phyloP scores from a whole-genome alignment of 2,797 vertebrate genomes.

The Mus spretus region DNA sequence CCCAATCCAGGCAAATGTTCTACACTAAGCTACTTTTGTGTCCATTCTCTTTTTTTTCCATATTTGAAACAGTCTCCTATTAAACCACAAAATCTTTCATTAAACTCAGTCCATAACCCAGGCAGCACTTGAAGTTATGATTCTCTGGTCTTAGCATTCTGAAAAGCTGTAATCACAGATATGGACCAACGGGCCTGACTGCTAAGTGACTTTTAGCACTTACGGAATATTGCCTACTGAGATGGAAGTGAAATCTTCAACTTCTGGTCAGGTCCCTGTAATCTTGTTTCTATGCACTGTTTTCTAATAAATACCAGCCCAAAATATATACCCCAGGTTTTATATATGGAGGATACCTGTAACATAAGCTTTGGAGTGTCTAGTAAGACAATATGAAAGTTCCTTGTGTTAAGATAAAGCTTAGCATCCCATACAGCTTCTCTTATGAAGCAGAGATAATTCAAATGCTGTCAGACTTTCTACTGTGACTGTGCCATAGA shows the following conservation, averaged over 20 bases:
- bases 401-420: neutral
- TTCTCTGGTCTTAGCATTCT: neutral
- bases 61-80: neutral
- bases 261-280: neutral
- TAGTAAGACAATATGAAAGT: constrained; percentile 1
- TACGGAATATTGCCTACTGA: neutral
- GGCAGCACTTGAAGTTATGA: neutral
- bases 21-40: neutral
- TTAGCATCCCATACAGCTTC: neutral
- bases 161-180: neutral
- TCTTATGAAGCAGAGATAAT: constrained; percentile 11
- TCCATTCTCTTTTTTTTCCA: neutral
- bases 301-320: neutral
- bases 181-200: neutral
- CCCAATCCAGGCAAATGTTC: neutral
- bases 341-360: constrained; percentile 15
- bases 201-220: neutral
- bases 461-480: neutral
- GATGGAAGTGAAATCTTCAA: neutral
- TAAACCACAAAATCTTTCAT: neutral
- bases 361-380: neutral
- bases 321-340: neutral
- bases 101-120: neutral
- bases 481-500: constrained; percentile 59
- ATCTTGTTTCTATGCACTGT: constrained; percentile 11